Evolutionary conservation across 1,140 invertebrate genomes (phyloP), one percentile per base, ranked within the genome.

Genomic region (Choristoneura fumiferana): DNA sequence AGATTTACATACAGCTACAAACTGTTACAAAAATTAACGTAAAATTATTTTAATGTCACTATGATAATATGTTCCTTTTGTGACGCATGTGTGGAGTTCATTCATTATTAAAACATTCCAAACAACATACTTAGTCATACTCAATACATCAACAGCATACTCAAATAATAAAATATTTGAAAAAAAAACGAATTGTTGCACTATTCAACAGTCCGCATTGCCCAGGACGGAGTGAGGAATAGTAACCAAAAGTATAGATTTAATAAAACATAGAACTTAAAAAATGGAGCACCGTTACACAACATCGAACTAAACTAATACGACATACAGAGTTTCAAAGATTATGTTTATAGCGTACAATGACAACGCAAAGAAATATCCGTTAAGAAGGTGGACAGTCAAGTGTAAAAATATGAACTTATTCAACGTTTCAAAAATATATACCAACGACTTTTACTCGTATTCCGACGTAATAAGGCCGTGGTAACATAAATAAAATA

Each of bases 141-240:
- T 12, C 3, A 35, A 29, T 10, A 54, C 52, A 35, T 54, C 12
- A 13, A 10, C 18, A 38, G n/a, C n/a, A n/a, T n/a, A n/a, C n/a
- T n/a, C n/a, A n/a, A n/a, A n/a, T n/a, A n/a, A n/a, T n/a, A n/a
- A n/a, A 18, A 37, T 14, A 56, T 9, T 29, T 13, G 43, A 34
- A 34, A 37, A 5, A 49, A 52, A 29, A 13, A 53, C 52, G 38
- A 37, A 13, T 45, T 43, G 15, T 63, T 40, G 5, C 69, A 80
- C 78, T 73, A 82, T 84, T 87, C 86, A 78, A 86, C 82, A 85
- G 67, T 89, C 86, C 84, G 86, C 78, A 89, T 89, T 89, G 86
- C 86, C 86, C 86, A 80, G 38, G 69, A 78, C 86, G 81, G 76
- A 89, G 76, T 80, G 80, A 86, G 58, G 83, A 84, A 84, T 81